Evolutionary conservation across 2,797 vertebrate species (phyloP), one percentile per base, ranked within the genome.

Genomic region (Lophotriccus pileatus): DNA sequence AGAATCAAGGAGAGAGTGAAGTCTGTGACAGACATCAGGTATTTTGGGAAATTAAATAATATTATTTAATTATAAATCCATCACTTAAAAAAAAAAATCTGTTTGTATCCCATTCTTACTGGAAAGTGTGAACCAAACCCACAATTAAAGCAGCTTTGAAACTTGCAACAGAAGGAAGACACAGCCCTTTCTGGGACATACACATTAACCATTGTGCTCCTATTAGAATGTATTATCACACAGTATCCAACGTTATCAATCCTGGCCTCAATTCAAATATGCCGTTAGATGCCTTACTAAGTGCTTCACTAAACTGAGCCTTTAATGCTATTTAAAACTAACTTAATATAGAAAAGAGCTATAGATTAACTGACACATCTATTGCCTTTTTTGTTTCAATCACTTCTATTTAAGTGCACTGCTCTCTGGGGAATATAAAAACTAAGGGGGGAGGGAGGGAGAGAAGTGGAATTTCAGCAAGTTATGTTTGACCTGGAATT

Each of bases 321-420:
- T 97, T 96, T 96, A 94, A 95, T 88, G 95, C 89, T 93, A 95
- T 92, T 96, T 95, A 92, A 96, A 94, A 96, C 89, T 79, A 92
- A 93, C 92, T 87, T 94, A 95, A 93, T 92, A 94, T 92, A 92
- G 92, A 86, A 89, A 73, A 94, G 83, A 87, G 37, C 84, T 94
- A 94, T 93, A 92, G 87, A 91, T 95, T 94, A 95, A 94, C 78
- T 60, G 69, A 76, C 76, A 78, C 66, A 84, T 91, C 87, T 89
- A 89, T 73, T 84, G 73, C 76, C 72, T 84, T 84, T 86, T 89
- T 87, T 43, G 69, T 80, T 91, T 81, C 75, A 69, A 70, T 92
- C 75, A 63, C 49, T 84, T 91, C 73, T 92, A 50, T 75, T 92
- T 81, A 91, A 89, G 79, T 25, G 14, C 50, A 52, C 27, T 3